Percentiles rank a stretch among this genome's conserved stretches.
Conservation (phyloP, 2,888 invertebrate genomes). For the Pachymerium ferrugineum region DNA sequence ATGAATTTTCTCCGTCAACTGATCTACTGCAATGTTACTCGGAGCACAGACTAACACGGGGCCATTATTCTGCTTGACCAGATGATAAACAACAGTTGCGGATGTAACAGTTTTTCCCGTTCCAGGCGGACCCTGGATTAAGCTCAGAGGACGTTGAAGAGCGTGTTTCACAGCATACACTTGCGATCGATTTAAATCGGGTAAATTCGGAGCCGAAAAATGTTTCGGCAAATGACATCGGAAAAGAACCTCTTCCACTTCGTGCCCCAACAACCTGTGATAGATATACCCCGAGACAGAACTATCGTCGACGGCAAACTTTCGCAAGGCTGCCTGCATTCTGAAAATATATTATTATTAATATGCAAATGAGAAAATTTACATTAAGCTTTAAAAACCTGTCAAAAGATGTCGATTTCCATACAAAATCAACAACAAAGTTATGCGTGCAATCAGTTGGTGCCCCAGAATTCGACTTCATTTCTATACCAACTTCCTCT, state of each 20-base stretch:
- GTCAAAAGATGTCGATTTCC: slow-evolving; percentile 98
- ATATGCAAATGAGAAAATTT: neutral
- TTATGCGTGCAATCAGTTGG: slow-evolving; percentile 90
- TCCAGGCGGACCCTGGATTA: slow-evolving; percentile 93
- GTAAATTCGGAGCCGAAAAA: slow-evolving; percentile 94
- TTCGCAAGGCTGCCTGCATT: slow-evolving; percentile 90
- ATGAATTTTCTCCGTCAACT: slow-evolving; percentile 97
- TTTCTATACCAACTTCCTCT: slow-evolving; percentile 94
- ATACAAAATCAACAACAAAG: slow-evolving; percentile 97
- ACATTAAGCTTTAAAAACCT: too few relatives aligned
- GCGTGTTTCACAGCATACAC: slow-evolving; percentile 98
- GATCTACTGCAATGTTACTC: slow-evolving; percentile 98
- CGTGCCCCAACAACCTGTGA: slow-evolving; percentile 89
- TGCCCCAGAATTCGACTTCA: slow-evolving; percentile 85
- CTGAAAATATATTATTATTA: slow-evolving; percentile 49
- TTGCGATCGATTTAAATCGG: slow-evolving; percentile 95
- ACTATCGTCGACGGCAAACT: slow-evolving; percentile 92
- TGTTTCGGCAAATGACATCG: slow-evolving; percentile 89
- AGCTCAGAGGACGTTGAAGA: slow-evolving; percentile 84
- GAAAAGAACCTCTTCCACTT: slow-evolving; percentile 87
- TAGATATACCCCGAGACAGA: slow-evolving; percentile 98
- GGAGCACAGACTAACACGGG: slow-evolving; percentile 95
- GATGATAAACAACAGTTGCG: slow-evolving; percentile 96
- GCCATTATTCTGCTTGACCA: slow-evolving; percentile 88
- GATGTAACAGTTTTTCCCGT: slow-evolving; percentile 99